Conservation (phyloP, 2,888 invertebrate genomes). For the Mythimna loreyi region DNA sequence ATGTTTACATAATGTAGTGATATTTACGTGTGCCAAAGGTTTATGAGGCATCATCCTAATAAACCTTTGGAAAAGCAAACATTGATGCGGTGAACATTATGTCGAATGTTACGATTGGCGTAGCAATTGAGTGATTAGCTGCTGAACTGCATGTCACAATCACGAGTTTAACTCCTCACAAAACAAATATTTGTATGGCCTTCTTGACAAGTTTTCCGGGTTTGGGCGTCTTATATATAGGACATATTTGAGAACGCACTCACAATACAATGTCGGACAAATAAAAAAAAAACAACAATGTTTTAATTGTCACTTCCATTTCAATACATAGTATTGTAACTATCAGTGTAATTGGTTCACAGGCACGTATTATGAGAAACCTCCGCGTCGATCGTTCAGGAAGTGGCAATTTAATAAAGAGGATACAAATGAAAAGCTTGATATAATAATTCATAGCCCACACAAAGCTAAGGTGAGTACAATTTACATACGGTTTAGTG, state of each 20-base stretch:
- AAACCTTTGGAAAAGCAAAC: background rate
- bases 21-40: too few species aligned
- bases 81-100: background rate
- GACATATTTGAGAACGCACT: too few species aligned
- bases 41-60: too few species aligned
- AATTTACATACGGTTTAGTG: background rate
- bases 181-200: too few species aligned
- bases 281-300: too few species aligned
- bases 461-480: slow-evolving; percentile 80
- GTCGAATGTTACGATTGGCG: too few species aligned
- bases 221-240: too few species aligned
- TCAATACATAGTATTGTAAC: background rate
- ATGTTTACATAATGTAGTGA: too few species aligned
- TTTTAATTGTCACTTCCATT: background rate
- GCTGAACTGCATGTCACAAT: too few species aligned
- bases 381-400: slow-evolving; percentile 79
- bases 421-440: slow-evolving; percentile 53
- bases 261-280: background rate
- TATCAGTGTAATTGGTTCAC: slow-evolving; percentile 22
- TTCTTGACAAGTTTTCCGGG: too few species aligned
- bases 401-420: slow-evolving; percentile 76
- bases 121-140: too few species aligned
- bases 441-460: slow-evolving; percentile 79
- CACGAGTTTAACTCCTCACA: too few species aligned
- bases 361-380: slow-evolving; percentile 76